Evolutionary conservation across 2,113 vertebrate genomes (phyloP), one percentile per base, ranked within the genome.

Genomic region (Rhinolophus sinicus): DNA sequence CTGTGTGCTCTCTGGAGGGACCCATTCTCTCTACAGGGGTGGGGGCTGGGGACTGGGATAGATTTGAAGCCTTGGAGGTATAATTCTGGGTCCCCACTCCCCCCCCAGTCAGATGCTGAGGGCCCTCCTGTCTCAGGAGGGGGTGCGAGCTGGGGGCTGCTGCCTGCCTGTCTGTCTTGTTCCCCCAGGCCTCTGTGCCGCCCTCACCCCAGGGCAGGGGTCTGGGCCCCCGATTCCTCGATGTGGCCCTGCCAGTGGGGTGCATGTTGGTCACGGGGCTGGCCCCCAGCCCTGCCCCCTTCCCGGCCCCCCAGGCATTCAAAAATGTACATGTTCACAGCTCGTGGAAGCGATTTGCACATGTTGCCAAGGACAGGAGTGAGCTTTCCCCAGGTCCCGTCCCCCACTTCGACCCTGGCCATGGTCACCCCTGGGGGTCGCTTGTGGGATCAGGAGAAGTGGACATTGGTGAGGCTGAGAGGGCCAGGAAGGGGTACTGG

Each of bases 241-340:
- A 24, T 5, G 2, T 14, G 22, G n/a, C 44, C 28, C 21, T 16
- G 72, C 56, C 64, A 2, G 9, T 1, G 19, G 21, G 35, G 4
- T 6, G 21, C 44, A 0, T 5, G 6, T 1, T 1, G 4, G 28
- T 19, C n/a, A 10, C 28, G 2, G 47, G 90, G n/a, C 24, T 14
- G 8, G 33, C 6, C 33, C 64, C 26, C 28, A 12, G 58, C 70
- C 67, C 26, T 11, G 50, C 73, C 94, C 65, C 88, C 26, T 58
- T 30, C 62, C 1, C 0, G 44, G 33, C 47, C 88, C 82, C 1
- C 97, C 95, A 98, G 98, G 96, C 5, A 75, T 97, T 98, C 95
- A 96, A 95, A 96, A 98, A 84, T 96, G 91, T 96, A 93, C 33
- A 70, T 96, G 97, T 96, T 96, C 89, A 80, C 92, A 96, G 97